Evolutionary conservation across 2,888 invertebrate species (phyloP).

Genomic region (Bombylius major): DNA sequence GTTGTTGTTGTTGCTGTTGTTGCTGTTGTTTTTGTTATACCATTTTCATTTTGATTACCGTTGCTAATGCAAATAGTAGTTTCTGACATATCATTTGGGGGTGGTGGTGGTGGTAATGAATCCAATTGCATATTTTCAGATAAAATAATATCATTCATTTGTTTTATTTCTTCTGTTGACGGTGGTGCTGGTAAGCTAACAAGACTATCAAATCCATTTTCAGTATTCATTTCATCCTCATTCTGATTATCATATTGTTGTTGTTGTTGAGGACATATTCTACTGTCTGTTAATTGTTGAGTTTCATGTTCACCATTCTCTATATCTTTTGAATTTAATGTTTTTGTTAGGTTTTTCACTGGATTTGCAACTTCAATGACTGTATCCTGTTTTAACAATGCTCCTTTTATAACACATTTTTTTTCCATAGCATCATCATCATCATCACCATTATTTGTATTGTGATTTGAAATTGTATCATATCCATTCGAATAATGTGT

Average conservation of each 20-base stretch:
- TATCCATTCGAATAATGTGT: neutral
- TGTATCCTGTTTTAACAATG: constrained; percentile 52
- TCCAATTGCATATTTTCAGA: constrained; percentile 32
- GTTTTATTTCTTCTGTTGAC: constrained; percentile 32
- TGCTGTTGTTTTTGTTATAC: too few relatives aligned
- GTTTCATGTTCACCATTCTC: neutral
- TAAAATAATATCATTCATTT: constrained; percentile 28
- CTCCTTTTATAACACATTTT: constrained; percentile 58
- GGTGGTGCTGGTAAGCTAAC: constrained; percentile 35
- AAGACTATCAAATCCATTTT: constrained; percentile 32
- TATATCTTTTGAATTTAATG: neutral
- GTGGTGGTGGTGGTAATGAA: constrained; percentile 34
- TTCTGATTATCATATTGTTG: neutral
- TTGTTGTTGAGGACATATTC: neutral
- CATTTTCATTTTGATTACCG: neutral
- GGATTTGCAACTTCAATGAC: constrained; percentile 27
- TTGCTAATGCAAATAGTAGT: constrained; percentile 10
- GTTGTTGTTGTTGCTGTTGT: too few relatives aligned
- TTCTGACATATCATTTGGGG: constrained; percentile 17
- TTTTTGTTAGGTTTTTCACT: neutral
- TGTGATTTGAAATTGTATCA: constrained; percentile 7
- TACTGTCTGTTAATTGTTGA: neutral
- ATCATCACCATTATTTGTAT: constrained; percentile 12
- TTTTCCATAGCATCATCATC: constrained; percentile 38
- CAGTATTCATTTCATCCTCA: constrained; percentile 7